Conservation (phyloP, 2,888 invertebrate species). For the Leucophenga montana region DNA sequence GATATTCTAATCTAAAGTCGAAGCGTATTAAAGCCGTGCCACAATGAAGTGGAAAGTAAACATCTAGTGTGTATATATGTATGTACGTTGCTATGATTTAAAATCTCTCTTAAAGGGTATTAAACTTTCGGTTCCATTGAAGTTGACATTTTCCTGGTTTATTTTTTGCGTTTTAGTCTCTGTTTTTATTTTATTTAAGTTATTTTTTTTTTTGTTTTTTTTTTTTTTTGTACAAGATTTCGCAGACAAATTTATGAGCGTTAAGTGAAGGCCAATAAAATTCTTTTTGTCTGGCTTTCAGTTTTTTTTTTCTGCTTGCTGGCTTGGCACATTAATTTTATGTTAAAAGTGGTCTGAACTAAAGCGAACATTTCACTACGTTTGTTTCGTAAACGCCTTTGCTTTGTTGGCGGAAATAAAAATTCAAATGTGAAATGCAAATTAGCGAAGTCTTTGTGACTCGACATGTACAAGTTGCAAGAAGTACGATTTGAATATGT, state of each 20-base stretch:
- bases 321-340: conserved; percentile 41
- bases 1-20: no score
- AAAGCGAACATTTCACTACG: neutral
- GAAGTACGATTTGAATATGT: neutral
- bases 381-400: neutral
- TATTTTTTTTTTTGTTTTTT: conserved; percentile 37
- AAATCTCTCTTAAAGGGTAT: no score
- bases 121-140: no score
- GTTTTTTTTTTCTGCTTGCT: conserved; percentile 35
- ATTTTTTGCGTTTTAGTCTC: conserved; percentile 19
- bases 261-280: conserved; percentile 68
- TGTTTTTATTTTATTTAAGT: conserved; percentile 24
- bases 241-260: conserved; percentile 67
- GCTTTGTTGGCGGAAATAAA: conserved; percentile 9
- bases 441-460: conserved; percentile 16
- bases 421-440: conserved; percentile 31
- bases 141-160: no score
- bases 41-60: no score
- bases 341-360: neutral
- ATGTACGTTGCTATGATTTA: no score
- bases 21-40: no score
- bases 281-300: conserved; percentile 56
- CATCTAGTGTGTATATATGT: no score
- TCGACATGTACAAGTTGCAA: neutral
- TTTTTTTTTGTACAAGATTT: conserved; percentile 38